Evolutionary conservation across 2,113 vertebrate species (phyloP).

Genomic region (Amazona vittata): DNA sequence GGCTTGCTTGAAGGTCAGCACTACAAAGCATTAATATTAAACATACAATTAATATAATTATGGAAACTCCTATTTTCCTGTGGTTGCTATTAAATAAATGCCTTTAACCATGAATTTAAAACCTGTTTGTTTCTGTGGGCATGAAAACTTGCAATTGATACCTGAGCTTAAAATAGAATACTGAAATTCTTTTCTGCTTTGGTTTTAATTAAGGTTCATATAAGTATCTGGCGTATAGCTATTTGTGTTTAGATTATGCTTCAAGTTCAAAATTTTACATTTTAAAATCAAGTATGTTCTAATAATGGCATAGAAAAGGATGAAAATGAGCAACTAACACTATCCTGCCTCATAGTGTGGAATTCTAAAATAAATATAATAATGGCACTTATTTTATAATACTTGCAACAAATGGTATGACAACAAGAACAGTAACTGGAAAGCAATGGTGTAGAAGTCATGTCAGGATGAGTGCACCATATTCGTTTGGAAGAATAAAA

Average conservation of each 20-base stretch:
- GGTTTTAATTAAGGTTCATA: not conserved
- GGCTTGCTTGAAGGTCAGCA: not conserved
- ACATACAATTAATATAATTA: not conserved
- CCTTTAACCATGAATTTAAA: not conserved
- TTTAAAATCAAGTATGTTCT: conserved; percentile 3
- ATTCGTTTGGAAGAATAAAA: conserved; percentile 29
- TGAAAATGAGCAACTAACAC: not conserved
- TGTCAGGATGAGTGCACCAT: not conserved
- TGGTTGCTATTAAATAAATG: not conserved
- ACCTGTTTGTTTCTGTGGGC: not conserved
- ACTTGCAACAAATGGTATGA: not conserved
- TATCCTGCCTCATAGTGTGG: not conserved
- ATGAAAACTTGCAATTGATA: not conserved
- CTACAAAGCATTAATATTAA: not conserved
- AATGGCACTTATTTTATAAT: not conserved
- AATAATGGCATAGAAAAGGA: not conserved
- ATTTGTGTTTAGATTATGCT: not conserved
- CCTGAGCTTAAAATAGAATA: not conserved
- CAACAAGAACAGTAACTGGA: conserved; percentile 8
- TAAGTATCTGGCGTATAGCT: not conserved
- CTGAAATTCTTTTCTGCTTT: not conserved
- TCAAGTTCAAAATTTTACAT: not conserved
- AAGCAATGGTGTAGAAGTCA: not conserved
- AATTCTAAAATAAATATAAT: conserved; percentile 23
- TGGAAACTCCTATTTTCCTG: not conserved